Percentiles rank a stretch among this genome's conserved stretches.
phyloP scores from a whole-genome alignment of 2,113 vertebrate species.

The Podarcis raffonei region DNA sequence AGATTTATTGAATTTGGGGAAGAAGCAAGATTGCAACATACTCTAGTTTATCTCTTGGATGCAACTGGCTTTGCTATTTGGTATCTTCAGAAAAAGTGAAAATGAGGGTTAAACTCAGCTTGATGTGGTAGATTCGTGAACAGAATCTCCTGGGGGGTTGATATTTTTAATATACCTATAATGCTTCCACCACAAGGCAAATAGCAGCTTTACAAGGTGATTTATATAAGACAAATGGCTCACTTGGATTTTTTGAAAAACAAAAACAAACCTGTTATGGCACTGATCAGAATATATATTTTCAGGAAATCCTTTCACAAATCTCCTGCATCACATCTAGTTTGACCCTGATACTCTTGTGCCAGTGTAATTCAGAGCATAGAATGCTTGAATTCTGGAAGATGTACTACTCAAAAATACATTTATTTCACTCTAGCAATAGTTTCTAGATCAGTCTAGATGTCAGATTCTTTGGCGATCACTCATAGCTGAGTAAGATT shows the following conservation, averaged over 20 bases:
- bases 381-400: accelerated
- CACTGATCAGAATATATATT: not conserved
- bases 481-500: too few relatives aligned
- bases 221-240: not conserved
- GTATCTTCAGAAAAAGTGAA: not conserved
- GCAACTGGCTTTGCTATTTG: not conserved
- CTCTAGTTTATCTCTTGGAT: not conserved
- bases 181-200: not conserved
- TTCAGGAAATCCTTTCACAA: not conserved
- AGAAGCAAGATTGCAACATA: not conserved
- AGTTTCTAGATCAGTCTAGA: not conserved
- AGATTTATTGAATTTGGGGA: not conserved
- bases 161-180: not conserved
- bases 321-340: not conserved
- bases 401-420: not conserved
- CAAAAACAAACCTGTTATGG: not conserved
- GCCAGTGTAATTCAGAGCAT: not conserved
- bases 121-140: not conserved
- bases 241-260: not conserved
- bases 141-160: not conserved
- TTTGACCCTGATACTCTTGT: not conserved
- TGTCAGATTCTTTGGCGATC: too few relatives aligned
- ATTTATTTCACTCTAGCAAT: not conserved
- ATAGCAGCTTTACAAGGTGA: not conserved
- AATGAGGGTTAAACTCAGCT: not conserved